Percentiles rank a stretch among this genome's conserved stretches.
These are phyloP conservation scores for Leptopilina drosophilae DNA, from an alignment of 2,888 invertebrate genomes.

Conservation along the genomic window DNA sequence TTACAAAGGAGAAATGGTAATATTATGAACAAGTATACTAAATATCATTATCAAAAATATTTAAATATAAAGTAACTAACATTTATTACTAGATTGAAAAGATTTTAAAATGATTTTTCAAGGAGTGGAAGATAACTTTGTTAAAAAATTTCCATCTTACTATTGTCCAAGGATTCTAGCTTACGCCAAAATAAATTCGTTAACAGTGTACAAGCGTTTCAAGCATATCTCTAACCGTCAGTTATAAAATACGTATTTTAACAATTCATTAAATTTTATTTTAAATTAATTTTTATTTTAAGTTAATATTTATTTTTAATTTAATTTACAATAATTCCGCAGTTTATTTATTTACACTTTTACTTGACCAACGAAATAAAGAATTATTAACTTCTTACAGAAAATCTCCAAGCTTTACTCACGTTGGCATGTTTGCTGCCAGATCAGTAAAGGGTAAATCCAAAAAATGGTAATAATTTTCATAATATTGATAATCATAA, in stretches of 20 bases:
- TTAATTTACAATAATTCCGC: no score
- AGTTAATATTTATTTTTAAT: no score
- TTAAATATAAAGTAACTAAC: neutral
- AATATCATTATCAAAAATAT: neutral
- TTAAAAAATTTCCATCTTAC: slow-evolving; percentile 22
- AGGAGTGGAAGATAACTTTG: slow-evolving; percentile 27
- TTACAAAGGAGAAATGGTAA: slow-evolving; percentile 42
- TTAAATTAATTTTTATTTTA: no score
- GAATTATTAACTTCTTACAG: neutral
- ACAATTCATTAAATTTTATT: no score
- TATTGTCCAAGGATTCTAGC: slow-evolving; percentile 38
- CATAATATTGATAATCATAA: neutral
- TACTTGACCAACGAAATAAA: no score
- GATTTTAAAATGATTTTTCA: slow-evolving; percentile 31
- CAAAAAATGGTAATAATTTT: neutral
- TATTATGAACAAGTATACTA: neutral
- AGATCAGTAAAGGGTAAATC: neutral
- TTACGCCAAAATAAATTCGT: slow-evolving; percentile 39
- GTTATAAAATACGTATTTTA: neutral
- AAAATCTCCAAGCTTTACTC: neutral
- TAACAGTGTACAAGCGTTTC: neutral
- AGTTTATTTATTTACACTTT: no score
- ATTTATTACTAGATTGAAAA: slow-evolving; percentile 26
- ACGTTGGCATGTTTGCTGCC: neutral
- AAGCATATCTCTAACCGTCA: slow-evolving; percentile 14